phyloP scores from a whole-genome alignment of 2,113 vertebrate genomes.

The Hiodon tergisus region DNA sequence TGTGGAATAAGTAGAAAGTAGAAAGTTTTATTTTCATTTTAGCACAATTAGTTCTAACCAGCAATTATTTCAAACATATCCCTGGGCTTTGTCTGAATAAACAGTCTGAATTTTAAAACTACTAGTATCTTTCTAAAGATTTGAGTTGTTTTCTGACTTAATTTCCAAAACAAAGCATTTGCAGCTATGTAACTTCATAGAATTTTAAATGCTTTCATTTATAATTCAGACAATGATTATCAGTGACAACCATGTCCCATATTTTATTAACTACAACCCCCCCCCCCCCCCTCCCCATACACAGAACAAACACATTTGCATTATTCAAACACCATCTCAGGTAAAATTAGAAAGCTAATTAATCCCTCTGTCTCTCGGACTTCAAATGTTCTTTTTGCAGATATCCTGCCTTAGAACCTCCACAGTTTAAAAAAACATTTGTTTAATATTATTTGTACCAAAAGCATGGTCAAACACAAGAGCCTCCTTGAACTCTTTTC shows the following conservation, averaged over 20 bases:
- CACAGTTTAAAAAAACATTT: background rate
- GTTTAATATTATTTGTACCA: background rate
- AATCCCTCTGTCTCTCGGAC: slow-evolving; percentile 3
- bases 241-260: background rate
- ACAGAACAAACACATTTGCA: background rate
- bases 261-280: slow-evolving; percentile 1
- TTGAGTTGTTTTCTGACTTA: no score
- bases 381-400: slow-evolving; percentile 23
- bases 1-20: no score
- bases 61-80: no score
- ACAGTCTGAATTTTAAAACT: no score
- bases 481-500: background rate
- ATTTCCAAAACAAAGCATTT: no score
- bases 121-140: no score
- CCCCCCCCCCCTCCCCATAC: background rate
- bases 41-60: no score
- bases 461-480: background rate
- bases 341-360: slow-evolving; percentile 22
- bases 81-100: no score
- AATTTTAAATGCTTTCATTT: background rate
- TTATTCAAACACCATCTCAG: slow-evolving; percentile 16
- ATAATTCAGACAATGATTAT: background rate
- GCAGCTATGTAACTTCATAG: background rate
- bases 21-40: no score
- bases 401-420: slow-evolving; percentile 8